A percentile compares a stretch with the other conserved stretches of the same genome.
Conservation (phyloP, 2,797 vertebrate genomes). For the Callimico goeldii region DNA sequence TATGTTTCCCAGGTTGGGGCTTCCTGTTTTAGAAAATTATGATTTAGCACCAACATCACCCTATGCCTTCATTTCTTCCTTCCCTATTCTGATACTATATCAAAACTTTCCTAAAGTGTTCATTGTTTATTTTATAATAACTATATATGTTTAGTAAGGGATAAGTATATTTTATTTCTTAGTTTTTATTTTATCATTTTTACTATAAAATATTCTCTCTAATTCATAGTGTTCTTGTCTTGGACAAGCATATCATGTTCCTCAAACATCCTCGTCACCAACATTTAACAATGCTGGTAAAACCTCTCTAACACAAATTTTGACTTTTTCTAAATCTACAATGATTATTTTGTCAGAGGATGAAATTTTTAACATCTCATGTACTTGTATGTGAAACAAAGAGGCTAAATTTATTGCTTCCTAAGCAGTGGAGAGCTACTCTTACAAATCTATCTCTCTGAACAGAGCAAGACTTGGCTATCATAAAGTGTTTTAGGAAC, state of each 20-base stretch:
- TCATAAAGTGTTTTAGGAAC: background rate
- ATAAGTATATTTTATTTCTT: background rate
- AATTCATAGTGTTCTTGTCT: background rate
- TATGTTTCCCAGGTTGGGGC: background rate
- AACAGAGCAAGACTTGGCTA: background rate
- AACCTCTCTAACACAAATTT: background rate
- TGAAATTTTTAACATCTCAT: background rate
- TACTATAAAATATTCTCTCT: background rate
- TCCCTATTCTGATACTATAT: background rate
- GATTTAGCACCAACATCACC: background rate
- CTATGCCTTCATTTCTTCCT: background rate
- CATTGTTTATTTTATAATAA: background rate
- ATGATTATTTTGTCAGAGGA: background rate
- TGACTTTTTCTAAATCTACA: conserved; percentile 8
- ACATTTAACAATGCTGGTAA: background rate
- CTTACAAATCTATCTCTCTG: background rate
- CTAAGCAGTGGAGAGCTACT: background rate
- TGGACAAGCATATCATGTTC: background rate
- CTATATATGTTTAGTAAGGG: background rate
- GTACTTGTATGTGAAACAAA: background rate
- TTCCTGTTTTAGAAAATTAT: conserved; percentile 29
- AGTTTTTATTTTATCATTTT: background rate
- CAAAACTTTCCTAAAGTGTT: background rate
- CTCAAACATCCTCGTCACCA: background rate
- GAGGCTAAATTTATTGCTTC: background rate